Conservation (phyloP, 2,888 invertebrate genomes). For the Cephus runcator region DNA sequence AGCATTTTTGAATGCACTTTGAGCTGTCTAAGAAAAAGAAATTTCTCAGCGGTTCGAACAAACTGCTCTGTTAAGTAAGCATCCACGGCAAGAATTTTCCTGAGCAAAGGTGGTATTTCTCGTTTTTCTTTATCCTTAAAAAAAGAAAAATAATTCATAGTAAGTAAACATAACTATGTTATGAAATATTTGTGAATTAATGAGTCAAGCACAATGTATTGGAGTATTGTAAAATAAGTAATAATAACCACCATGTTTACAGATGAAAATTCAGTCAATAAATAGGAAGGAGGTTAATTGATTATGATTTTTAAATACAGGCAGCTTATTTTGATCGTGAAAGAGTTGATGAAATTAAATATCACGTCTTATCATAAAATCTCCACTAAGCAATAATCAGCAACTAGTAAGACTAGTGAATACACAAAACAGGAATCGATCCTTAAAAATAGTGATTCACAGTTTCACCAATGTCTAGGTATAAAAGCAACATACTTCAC, state of each 20-base stretch:
- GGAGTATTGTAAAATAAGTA: not conserved
- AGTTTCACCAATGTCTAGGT: not conserved
- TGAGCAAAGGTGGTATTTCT: constrained; percentile 49
- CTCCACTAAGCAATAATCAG: not conserved
- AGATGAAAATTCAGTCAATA: not conserved
- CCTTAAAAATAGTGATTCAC: not conserved
- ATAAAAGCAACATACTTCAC: not conserved
- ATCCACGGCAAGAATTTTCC: constrained; percentile 57
- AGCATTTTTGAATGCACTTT: constrained; percentile 67
- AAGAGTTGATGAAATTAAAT: not conserved
- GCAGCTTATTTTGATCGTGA: not conserved
- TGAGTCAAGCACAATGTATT: not conserved
- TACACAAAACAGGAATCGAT: not conserved
- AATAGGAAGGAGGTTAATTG: not conserved
- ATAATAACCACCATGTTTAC: not conserved
- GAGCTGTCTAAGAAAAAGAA: constrained; percentile 53
- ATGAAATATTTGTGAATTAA: not conserved
- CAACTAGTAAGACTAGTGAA: too few relatives aligned
- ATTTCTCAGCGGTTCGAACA: constrained; percentile 53
- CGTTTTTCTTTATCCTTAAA: constrained; percentile 39
- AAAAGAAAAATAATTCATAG: not conserved
- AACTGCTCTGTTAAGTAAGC: constrained; percentile 59
- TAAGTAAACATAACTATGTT: not conserved
- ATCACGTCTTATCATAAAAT: not conserved
- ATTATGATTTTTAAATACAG: not conserved